Percentiles rank a stretch among this genome's conserved stretches.
Evolutionary conservation across 2,797 vertebrate genomes (phyloP).

Genomic region (Enteromius mattozi): DNA sequence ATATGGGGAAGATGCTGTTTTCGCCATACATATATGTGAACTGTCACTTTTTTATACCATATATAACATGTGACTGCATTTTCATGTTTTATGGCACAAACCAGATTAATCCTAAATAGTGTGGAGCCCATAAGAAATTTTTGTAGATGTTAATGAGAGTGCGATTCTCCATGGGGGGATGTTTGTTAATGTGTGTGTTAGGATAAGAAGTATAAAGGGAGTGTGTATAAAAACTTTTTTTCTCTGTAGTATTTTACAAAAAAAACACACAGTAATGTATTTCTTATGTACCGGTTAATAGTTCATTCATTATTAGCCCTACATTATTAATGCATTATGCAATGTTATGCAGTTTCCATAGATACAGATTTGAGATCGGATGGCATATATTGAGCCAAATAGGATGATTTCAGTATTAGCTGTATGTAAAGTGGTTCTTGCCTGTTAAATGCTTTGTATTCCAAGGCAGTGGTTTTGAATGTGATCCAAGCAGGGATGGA

Average conservation of each 20-base stretch:
- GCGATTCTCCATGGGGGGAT: not conserved
- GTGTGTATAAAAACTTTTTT: not conserved
- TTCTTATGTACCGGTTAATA: not conserved
- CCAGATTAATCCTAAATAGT: not conserved
- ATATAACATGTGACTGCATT: not conserved
- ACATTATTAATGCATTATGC: conserved; percentile 7
- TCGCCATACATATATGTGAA: not conserved
- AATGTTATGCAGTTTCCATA: not conserved
- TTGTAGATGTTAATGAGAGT: not conserved
- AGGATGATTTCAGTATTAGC: not conserved
- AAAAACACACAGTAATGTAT: not conserved
- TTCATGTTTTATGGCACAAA: not conserved
- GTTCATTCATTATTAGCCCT: not conserved
- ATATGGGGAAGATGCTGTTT: conserved; percentile 13
- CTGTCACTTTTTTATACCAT: not conserved
- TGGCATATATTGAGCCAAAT: not conserved
- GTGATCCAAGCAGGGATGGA: conserved; percentile 11
- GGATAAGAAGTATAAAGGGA: not conserved
- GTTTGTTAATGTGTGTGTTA: not conserved
- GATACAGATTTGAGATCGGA: not conserved
- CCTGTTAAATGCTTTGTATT: conserved; percentile 2
- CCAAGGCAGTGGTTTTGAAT: conserved; percentile 16
- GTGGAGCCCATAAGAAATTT: not conserved
- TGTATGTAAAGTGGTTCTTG: not conserved
- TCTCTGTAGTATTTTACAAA: conserved; percentile 5